Conservation (phyloP, 2,888 invertebrate species). For the Tridacna gigas region DNA sequence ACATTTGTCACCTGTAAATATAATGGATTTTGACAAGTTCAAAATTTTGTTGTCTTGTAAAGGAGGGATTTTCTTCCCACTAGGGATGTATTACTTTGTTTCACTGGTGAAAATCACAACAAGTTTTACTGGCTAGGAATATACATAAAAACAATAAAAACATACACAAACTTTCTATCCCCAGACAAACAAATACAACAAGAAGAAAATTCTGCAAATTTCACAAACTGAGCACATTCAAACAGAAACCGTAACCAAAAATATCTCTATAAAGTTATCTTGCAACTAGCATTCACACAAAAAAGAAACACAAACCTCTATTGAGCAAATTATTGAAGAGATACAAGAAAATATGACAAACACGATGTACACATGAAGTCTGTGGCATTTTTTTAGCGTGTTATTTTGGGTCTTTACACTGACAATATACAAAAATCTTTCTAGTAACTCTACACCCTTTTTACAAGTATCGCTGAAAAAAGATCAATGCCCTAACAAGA, state of each 20-base stretch:
- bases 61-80: too few relatives aligned
- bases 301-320: constrained; percentile 4
- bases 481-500: too few relatives aligned
- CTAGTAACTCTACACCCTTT: too few relatives aligned
- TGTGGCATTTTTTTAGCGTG: too few relatives aligned
- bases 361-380: too few relatives aligned
- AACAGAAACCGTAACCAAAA: constrained; percentile 15
- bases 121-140: constrained; percentile 11
- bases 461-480: too few relatives aligned
- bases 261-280: not conserved
- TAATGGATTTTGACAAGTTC: too few relatives aligned
- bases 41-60: too few relatives aligned
- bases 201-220: not conserved
- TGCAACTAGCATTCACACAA: not conserved
- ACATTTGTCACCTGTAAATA: too few relatives aligned
- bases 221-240: constrained; percentile 14
- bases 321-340: constrained; percentile 18
- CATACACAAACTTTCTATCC: constrained; percentile 19
- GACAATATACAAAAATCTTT: too few relatives aligned
- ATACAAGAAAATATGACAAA: not conserved
- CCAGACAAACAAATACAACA: not conserved
- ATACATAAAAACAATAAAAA: constrained; percentile 7
- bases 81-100: not conserved
- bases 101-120: not conserved
- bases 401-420: too few relatives aligned